Evolutionary conservation across 64 coral and sea anemone species (phyloP), one percentile per base, ranked within the genome.

Genomic region (Anthopleura sola): DNA sequence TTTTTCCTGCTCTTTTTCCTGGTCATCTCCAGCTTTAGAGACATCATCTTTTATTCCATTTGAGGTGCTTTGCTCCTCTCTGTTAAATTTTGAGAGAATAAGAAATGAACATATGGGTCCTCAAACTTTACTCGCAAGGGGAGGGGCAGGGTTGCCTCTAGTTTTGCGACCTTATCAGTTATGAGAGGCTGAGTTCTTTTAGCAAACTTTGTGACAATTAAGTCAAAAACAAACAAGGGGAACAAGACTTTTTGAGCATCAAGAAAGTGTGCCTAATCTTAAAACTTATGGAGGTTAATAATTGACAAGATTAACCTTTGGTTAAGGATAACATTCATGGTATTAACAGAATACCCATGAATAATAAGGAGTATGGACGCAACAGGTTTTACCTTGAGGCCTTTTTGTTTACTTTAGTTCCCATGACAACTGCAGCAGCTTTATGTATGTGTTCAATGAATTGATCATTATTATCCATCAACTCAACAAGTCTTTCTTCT

Each of bases 361-460:
- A 53, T 7, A 1, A 53, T 1, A 53, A 53, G 50, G 46, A 48
- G 46, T 48, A 48, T 48, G 46, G 11, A 15, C 11, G 14, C 58
- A 62, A 62, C 58, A 62, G n/a, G 0, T 56, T 44, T 44, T 44
- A 62, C 58, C 58, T 62, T 62, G 58, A 8, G 6, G 58, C n/a
- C 11, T 24, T 62, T 11, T 62, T 62, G 58, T 62, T 62, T 8
- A 62, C 21, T 62, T 62, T 23, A 20, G 20, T 83, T 37, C 58
- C 82, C 82, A 83, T 83, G 49, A 83, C 37, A 86, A 87, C 49
- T 11, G 74, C 36, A 1, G 60, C 90, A 34, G 90, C 90, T 74
- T 86, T 62, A 36, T 92, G 47, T 53, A 92, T 80, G 71, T 76
- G 80, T 75, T 82, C 82, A 58, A 83, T 53, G 16, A 92, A 83